Evolutionary conservation across 2,888 invertebrate species (phyloP), one percentile per base, ranked within the genome.

Genomic region (Ramazzottius varieornatus): DNA sequence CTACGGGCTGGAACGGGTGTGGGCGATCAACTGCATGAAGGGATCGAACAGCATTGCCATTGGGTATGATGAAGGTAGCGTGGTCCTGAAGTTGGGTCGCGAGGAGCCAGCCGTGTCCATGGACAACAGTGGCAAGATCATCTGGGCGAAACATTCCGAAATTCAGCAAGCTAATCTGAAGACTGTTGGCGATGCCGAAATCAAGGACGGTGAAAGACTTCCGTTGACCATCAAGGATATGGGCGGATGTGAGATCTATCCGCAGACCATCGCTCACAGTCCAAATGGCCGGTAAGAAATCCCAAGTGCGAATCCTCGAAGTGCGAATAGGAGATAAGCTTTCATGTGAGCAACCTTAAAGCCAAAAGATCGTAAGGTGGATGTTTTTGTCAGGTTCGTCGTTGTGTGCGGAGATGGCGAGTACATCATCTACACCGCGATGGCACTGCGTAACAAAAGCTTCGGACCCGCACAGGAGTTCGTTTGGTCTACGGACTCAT

Each of bases 391-490:
- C 68, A 80, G 83, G 70, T 85, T 85, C 77, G 84, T 88, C 1
- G 96, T 94, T 0, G 96, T 96, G 1, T 98, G 98, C 73, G 98
- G 98, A 1, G 98, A 99, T 76, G 98, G 98, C 20, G 98, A 99
- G 76, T 99, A 94, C 76, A 98, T 99, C 64, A 96, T 99, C 71
- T 98, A 99, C 79, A 99, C 98, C 0, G 92, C 98, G 0, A 94
- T 98, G 93, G 96, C 96, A 0, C 79, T 99, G 68, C 81, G 98
- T 65, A 99, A 99, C 77, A 99, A 99, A 75, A 93, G 93, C 1
- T 99, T 96, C 74, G 98, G 98, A 0, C 85, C 89, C 16, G 96
- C 94, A 0, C 89, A 93, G 72, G 98, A 99, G 78, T 99, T 99
- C 75, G 96, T 96, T 0, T 99, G 98, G 98, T 91, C 92, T 0